Evolutionary conservation across 2,797 vertebrate species (phyloP), one percentile per base, ranked within the genome.

Genomic region (Synanceia verrucosa): DNA sequence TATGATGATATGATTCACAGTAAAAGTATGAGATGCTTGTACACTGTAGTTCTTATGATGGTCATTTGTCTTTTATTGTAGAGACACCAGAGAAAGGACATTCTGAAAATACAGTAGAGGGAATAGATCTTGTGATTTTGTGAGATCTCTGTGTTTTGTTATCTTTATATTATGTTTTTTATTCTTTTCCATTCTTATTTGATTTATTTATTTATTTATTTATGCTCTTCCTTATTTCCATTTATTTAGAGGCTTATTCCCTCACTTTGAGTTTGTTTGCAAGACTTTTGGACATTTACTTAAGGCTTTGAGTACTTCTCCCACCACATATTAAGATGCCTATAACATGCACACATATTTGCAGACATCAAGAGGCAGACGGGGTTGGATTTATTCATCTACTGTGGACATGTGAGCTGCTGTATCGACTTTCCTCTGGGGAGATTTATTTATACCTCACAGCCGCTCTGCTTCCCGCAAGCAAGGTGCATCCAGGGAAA

Each of bases 341-440:
- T 78, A 64, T 50, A 56, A 78, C 60, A 37, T 21, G 37, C 62
- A 28, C 14, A 23, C 65, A 21, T 55, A 65, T 82, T 63, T 68
- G 74, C 29, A 47, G 63, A 65, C 80, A 84, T 85, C 80, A 84
- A 77, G 79, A 78, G 46, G 76, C 83, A 88, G 78, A 81, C 65
- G 18, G 62, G 65, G 70, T 19, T 69, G 72, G 85, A 89, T n/a
- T n/a, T 89, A 78, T 78, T 78, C 53, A 86, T 90, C 90, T 79
- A 71, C 79, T 73, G 59, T 36, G 55, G 89, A 91, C 87, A 94
- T 81, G 84, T 51, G 87, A 93, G 90, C 90, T 43, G 79, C 85
- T 60, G 82, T 73, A 94, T 95, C 90, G 50, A 86, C 87, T 94
- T 93, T 91, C 92, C 88, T 85, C 88, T 5, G 66, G 86, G 84